A percentile compares a stretch with the other conserved stretches of the same genome.
Evolutionary conservation across 2,888 invertebrate genomes (phyloP).

Genomic region (Eledona agricola): DNA sequence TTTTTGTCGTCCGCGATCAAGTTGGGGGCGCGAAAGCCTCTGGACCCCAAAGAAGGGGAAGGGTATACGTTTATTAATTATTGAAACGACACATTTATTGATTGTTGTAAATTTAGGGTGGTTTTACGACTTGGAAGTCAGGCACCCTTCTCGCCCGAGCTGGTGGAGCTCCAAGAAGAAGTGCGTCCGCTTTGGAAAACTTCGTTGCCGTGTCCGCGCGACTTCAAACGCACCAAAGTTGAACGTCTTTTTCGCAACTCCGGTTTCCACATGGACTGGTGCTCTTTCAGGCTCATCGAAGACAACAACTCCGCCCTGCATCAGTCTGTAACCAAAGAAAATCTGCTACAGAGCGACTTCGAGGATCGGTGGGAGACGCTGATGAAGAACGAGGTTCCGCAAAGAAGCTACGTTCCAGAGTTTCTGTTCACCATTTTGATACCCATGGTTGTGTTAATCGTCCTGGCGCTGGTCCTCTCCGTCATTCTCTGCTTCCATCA

Average conservation of each 20-base stretch:
- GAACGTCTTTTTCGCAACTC: constrained; percentile 83
- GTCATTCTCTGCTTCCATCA: constrained; percentile 80
- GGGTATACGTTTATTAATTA: constrained; percentile 68
- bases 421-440: constrained; percentile 75
- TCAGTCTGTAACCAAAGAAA: constrained; percentile 58
- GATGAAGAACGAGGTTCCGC: constrained; percentile 69
- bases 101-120: constrained; percentile 66
- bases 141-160: constrained; percentile 74
- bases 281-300: constrained; percentile 77
- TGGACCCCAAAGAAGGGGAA: constrained; percentile 85
- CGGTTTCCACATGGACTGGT: constrained; percentile 87
- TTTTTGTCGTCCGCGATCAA: constrained; percentile 87
- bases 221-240: constrained; percentile 85
- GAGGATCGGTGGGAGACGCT: constrained; percentile 72
- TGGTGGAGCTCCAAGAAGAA: constrained; percentile 79
- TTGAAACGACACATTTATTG: constrained; percentile 6
- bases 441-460: constrained; percentile 73
- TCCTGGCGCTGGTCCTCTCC: constrained; percentile 73
- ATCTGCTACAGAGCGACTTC: constrained; percentile 56
- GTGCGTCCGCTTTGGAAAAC: constrained; percentile 82
- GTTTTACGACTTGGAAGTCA: constrained; percentile 84
- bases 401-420: constrained; percentile 75
- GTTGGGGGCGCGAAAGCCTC: constrained; percentile 82
- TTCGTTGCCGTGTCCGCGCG: constrained; percentile 75
- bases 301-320: constrained; percentile 58